A percentile compares a stretch with the other conserved stretches of the same genome.
Conservation (phyloP, 1,140 invertebrate species). For the Theocolax elegans region DNA sequence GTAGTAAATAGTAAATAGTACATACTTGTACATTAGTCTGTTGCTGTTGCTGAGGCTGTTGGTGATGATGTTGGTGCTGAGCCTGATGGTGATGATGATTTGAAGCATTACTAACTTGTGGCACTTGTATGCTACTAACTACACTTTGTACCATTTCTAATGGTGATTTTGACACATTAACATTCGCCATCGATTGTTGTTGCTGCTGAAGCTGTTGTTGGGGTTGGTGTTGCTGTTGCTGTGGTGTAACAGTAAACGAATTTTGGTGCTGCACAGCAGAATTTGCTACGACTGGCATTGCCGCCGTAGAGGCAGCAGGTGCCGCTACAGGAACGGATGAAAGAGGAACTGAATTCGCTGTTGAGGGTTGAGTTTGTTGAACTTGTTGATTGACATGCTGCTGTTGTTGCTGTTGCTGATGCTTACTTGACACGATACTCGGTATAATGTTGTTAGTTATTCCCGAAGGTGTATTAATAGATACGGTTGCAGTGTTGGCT, state of each 20-base stretch:
- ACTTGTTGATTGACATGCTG: constrained; percentile 22
- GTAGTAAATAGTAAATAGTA: neutral
- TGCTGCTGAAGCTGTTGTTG: constrained; percentile 36
- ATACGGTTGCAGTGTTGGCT: constrained; percentile 79
- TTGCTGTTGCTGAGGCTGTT: constrained; percentile 49
- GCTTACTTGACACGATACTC: constrained; percentile 56
- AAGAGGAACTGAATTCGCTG: constrained; percentile 44
- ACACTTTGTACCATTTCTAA: constrained; percentile 85
- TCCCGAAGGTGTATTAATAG: constrained; percentile 73
- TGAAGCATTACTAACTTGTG: constrained; percentile 62
- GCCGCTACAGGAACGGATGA: constrained; percentile 43
- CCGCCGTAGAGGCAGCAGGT: neutral
- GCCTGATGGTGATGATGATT: constrained; percentile 50
- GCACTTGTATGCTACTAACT: constrained; percentile 79
- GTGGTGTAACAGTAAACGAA: constrained; percentile 2
- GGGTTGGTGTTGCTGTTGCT: constrained; percentile 29
- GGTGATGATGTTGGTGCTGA: constrained; percentile 48
- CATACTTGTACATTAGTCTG: constrained; percentile 49
- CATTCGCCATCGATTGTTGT: constrained; percentile 11
- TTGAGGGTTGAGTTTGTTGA: neutral
- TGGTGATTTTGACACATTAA: constrained; percentile 75
- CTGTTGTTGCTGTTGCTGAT: constrained; percentile 50
- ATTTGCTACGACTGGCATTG: constrained; percentile 15
- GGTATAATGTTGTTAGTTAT: constrained; percentile 59
- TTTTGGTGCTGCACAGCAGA: constrained; percentile 26